phyloP scores from a whole-genome alignment of 2,797 vertebrate species.

The Sebastes itinus region DNA sequence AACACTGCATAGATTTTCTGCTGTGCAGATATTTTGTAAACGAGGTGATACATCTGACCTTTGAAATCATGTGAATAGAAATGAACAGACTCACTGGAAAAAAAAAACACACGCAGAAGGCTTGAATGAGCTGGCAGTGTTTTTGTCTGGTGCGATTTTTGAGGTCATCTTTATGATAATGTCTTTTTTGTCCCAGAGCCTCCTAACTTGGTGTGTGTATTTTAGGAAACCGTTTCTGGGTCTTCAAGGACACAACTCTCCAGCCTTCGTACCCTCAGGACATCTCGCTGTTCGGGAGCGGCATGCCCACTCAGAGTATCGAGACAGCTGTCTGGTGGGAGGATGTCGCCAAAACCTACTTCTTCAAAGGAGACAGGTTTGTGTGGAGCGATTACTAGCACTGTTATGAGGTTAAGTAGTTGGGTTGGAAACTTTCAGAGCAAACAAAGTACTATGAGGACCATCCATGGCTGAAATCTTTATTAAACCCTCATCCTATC shows the following conservation, averaged over 20 bases:
- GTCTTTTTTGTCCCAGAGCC: constrained; percentile 23
- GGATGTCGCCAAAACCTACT: constrained; percentile 98
- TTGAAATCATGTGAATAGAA: constrained; percentile 38
- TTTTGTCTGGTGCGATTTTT: constrained; percentile 15
- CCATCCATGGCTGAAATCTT: not conserved
- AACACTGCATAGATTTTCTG: constrained; percentile 42
- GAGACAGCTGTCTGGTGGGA: constrained; percentile 99
- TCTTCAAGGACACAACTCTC: constrained; percentile 97
- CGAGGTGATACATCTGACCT: constrained; percentile 37
- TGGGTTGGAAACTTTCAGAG: not conserved
- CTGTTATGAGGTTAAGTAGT: not conserved
- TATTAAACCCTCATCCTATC: too few species aligned
- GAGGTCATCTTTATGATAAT: constrained; percentile 34
- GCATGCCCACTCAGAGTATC: constrained; percentile 95
- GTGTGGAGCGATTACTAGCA: constrained; percentile 55
- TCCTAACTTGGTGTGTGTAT: constrained; percentile 40
- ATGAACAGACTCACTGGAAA: not conserved
- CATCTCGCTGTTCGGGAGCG: constrained; percentile 92
- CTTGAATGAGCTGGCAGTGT: constrained; percentile 6
- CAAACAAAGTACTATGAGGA: not conserved
- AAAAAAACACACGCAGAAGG: not conserved
- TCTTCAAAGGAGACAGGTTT: constrained; percentile 99
- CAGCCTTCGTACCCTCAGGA: constrained; percentile 97
- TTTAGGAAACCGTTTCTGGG: constrained; percentile 96
- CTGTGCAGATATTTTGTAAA: constrained; percentile 41